Percentiles rank a stretch among this genome's conserved stretches.
Conservation (phyloP, 2,797 vertebrate species). For the Linurgus olivaceus region DNA sequence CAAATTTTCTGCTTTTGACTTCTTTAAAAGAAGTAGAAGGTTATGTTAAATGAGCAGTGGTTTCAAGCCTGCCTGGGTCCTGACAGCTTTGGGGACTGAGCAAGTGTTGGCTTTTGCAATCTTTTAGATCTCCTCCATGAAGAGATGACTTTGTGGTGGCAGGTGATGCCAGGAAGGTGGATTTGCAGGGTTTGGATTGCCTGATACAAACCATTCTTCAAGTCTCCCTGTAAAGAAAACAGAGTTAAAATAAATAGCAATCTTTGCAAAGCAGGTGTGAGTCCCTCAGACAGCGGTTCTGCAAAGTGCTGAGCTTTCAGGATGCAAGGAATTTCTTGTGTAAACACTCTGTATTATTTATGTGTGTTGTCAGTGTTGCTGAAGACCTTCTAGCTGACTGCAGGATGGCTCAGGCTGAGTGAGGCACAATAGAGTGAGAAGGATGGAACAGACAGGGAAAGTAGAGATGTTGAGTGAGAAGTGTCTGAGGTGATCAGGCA, state of each 20-base stretch:
- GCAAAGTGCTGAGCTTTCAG: not conserved
- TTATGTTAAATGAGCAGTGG: not conserved
- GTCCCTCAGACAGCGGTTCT: not conserved
- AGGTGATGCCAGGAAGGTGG: not conserved
- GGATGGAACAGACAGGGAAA: not conserved
- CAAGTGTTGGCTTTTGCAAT: not conserved
- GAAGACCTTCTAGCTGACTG: not conserved
- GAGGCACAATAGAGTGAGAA: not conserved
- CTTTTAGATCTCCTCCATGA: not conserved
- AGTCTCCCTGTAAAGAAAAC: not conserved
- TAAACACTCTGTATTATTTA: conserved; percentile 19
- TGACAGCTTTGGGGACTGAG: not conserved
- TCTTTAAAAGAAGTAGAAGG: not conserved
- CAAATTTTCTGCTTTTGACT: not conserved
- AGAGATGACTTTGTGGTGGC: not conserved
- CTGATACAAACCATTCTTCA: not conserved
- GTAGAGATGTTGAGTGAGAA: not conserved
- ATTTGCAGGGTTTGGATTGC: not conserved
- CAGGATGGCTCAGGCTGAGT: not conserved
- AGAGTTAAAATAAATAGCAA: not conserved
- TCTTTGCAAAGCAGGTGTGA: not conserved
- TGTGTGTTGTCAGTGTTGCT: not conserved
- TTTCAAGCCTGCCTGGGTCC: not conserved
- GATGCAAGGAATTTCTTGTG: not conserved
- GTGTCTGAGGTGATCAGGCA: not conserved